These are phyloP conservation scores for Odontophorus gujanensis DNA, from an alignment of 2,113 vertebrate species.

Conservation along the genomic window DNA sequence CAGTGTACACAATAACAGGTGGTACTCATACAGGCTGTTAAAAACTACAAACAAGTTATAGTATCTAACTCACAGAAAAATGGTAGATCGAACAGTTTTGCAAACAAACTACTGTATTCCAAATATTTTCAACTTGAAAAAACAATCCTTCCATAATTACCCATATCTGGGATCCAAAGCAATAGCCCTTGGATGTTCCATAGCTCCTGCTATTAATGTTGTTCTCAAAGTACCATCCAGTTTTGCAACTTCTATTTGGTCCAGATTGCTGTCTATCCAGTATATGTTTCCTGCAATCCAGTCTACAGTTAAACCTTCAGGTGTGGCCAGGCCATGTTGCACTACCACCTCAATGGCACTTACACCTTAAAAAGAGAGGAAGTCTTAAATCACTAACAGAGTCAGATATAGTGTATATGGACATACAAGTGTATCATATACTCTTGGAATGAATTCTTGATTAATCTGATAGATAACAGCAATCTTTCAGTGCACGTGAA, in stretches of 20 bases:
- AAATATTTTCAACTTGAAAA: background rate
- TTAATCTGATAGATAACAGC: background rate
- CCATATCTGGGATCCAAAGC: slow-evolving; percentile 95
- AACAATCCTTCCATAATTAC: slow-evolving; percentile 68
- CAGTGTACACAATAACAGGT: background rate
- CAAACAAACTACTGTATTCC: background rate
- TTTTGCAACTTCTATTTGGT: slow-evolving; percentile 97
- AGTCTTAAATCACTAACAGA: background rate
- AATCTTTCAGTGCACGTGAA: background rate
- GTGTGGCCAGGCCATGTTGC: slow-evolving; percentile 95
- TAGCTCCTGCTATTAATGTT: slow-evolving; percentile 93
- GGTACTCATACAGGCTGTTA: background rate
- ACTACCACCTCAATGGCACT: slow-evolving; percentile 93
- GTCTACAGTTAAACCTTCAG: slow-evolving; percentile 95
- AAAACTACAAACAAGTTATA: background rate
- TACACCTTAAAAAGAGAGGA: slow-evolving; percentile 81
- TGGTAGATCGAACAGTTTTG: background rate
- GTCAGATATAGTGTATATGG: background rate
- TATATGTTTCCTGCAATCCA: slow-evolving; percentile 98
- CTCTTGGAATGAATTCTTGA: background rate
- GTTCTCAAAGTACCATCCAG: slow-evolving; percentile 93
- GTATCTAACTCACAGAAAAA: background rate
- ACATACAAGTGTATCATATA: background rate
- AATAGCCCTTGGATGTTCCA: slow-evolving; percentile 97
- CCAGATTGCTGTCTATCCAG: slow-evolving; percentile 99